These are phyloP conservation scores for Lacanobia wlatinum DNA, from an alignment of 2,888 invertebrate genomes.

Conservation along the genomic window DNA sequence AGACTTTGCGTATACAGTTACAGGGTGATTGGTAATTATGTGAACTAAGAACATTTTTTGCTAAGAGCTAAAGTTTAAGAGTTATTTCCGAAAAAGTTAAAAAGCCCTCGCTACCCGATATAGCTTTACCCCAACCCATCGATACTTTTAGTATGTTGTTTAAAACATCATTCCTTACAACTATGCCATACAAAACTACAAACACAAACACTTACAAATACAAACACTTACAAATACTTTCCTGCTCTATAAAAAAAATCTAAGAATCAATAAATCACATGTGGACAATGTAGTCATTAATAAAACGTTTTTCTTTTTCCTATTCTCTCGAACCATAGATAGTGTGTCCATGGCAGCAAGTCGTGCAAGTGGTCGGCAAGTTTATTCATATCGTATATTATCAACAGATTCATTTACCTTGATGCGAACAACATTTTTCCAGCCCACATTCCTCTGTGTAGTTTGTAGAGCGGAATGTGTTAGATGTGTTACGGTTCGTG, in stretches of 20 bases:
- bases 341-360: constrained; percentile 39
- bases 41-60: too few relatives aligned
- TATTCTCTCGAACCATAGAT: constrained; percentile 40
- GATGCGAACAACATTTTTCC: constrained; percentile 63
- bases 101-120: too few relatives aligned
- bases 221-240: too few relatives aligned
- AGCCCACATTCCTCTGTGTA: constrained; percentile 60
- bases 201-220: too few relatives aligned
- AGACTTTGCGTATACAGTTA: too few relatives aligned
- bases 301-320: constrained; percentile 42
- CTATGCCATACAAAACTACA: too few relatives aligned
- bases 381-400: constrained; percentile 59
- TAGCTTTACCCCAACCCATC: too few relatives aligned
- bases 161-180: too few relatives aligned
- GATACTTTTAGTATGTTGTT: too few relatives aligned
- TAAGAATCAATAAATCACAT: constrained; percentile 14
- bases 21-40: too few relatives aligned
- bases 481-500: constrained; percentile 60
- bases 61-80: too few relatives aligned
- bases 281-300: constrained; percentile 17
- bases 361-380: constrained; percentile 40
- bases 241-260: background rate
- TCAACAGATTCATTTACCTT: constrained; percentile 64
- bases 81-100: too few relatives aligned
- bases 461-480: constrained; percentile 64